Percentiles rank a stretch among this genome's conserved stretches.
These are phyloP conservation scores for Anthopleura xanthogrammica DNA, from an alignment of 92 coral and sea anemone genomes.

Conservation along the genomic window DNA sequence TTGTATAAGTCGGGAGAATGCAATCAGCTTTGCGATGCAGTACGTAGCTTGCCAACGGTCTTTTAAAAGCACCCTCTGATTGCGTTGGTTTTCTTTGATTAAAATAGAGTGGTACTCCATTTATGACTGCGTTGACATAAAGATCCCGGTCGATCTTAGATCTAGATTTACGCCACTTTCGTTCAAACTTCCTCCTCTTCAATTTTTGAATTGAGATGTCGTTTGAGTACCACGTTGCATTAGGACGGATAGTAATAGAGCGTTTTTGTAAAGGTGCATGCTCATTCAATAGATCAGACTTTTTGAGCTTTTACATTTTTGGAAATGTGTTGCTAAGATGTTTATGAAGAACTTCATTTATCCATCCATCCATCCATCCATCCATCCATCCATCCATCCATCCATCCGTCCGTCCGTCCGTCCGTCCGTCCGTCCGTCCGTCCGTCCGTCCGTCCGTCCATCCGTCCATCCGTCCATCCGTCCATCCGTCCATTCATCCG, in stretches of 20 bases:
- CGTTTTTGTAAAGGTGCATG: conserved; percentile 8
- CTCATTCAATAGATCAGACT: not conserved
- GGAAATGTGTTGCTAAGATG: too few species aligned
- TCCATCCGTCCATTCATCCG: too few species aligned
- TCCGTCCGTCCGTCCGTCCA: too few species aligned
- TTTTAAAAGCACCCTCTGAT: conserved; percentile 12
- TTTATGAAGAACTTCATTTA: too few species aligned
- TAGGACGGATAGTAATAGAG: conserved; percentile 6
- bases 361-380: too few species aligned
- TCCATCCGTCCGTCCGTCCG: too few species aligned
- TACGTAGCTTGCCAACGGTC: conserved; percentile 8
- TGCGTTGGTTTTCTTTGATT: conserved; percentile 11
- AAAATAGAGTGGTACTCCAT: not conserved
- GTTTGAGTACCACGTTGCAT: conserved; percentile 10
- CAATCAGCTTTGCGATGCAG: too few species aligned
- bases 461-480: too few species aligned
- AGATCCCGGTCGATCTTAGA: not conserved
- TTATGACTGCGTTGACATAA: not conserved
- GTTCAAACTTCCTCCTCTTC: conserved; percentile 7
- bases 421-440: too few species aligned
- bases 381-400: too few species aligned
- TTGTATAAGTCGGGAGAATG: too few species aligned
- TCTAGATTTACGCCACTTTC: conserved; percentile 4
- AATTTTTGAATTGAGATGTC: conserved; percentile 17
- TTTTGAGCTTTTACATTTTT: too few species aligned